phyloP scores from a whole-genome alignment of 2,888 invertebrate genomes.

The Campaea margaritaria region DNA sequence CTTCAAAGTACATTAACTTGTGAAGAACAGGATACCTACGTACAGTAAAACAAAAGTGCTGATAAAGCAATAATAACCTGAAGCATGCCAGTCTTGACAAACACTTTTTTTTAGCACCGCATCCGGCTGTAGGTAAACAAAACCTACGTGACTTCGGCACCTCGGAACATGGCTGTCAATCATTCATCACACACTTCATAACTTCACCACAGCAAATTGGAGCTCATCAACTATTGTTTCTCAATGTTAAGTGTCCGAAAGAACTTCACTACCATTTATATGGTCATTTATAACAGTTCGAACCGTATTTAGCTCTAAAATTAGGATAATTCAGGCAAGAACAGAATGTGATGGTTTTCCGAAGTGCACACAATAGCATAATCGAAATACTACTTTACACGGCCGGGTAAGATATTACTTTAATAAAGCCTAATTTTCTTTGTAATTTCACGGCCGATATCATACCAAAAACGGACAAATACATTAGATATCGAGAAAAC shows the following conservation, averaged over 20 bases:
- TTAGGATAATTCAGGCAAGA: neutral
- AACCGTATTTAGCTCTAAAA: neutral
- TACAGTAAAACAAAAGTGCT: neutral
- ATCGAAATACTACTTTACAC: constrained; percentile 1
- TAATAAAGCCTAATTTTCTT: neutral
- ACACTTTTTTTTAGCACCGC: constrained; percentile 24
- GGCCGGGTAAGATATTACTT: neutral
- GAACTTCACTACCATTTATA: neutral
- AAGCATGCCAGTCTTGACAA: constrained; percentile 15
- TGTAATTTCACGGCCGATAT: constrained; percentile 12
- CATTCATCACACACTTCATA: constrained; percentile 31
- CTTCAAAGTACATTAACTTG: neutral
- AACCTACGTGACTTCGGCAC: constrained; percentile 64
- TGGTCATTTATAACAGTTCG: neutral
- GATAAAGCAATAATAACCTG: constrained; percentile 5
- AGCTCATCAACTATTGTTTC: neutral
- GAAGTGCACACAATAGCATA: constrained; percentile 9
- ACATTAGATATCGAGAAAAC: constrained; percentile 71
- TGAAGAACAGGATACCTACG: too few relatives aligned
- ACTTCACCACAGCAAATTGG: neutral
- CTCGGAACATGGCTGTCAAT: constrained; percentile 61
- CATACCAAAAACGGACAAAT: constrained; percentile 41
- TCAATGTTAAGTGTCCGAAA: neutral
- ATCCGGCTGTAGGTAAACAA: constrained; percentile 44
- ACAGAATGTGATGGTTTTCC: constrained; percentile 23